phyloP scores from a whole-genome alignment of 2,113 vertebrate genomes.

The Halcyon senegalensis region DNA sequence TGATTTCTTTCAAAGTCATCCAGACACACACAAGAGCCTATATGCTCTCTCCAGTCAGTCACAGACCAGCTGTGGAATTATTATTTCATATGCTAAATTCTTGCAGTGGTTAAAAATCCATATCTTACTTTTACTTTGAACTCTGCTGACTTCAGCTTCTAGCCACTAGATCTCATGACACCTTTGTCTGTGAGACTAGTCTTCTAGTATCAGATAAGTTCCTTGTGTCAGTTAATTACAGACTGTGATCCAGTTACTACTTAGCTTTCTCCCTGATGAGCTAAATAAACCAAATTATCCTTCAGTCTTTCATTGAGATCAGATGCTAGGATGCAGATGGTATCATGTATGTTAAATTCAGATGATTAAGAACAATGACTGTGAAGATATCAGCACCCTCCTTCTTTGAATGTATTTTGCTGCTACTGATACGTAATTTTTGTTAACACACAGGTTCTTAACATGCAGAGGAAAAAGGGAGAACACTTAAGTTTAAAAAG shows the following conservation, averaged over 20 bases:
- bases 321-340: background rate
- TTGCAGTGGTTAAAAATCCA: background rate
- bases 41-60: background rate
- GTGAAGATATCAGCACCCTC: background rate
- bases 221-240: background rate
- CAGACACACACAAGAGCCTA: background rate
- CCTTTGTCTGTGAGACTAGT: conserved; percentile 11
- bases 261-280: conserved; percentile 11
- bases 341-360: background rate
- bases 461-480: background rate
- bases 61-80: background rate
- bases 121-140: background rate
- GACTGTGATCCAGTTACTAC: conserved; percentile 1
- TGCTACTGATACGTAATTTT: background rate
- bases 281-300: background rate
- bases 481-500: background rate
- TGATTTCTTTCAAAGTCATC: background rate
- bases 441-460: background rate
- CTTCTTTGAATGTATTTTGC: background rate
- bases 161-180: background rate
- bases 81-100: background rate
- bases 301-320: background rate
- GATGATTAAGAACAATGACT: background rate
- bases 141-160: background rate
- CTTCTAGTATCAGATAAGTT: background rate